Conservation (phyloP, 2,888 invertebrate species). For the Sarcophaga carnaria region DNA sequence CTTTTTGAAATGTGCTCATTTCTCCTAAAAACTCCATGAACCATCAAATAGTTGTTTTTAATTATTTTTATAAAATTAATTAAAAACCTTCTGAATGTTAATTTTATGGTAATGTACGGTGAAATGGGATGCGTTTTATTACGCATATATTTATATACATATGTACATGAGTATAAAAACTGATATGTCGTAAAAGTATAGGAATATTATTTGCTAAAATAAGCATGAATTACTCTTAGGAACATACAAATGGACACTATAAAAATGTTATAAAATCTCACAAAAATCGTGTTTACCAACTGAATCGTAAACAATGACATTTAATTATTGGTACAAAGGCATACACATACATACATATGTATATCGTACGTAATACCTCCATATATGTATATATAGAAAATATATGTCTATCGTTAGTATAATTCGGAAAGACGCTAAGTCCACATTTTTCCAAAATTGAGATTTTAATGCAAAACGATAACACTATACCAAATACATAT, state of each 20-base stretch:
- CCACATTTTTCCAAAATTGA: too few relatives aligned
- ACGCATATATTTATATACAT: neutral
- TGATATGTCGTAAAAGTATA: too few relatives aligned
- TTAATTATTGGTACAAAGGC: too few relatives aligned
- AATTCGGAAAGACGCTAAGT: too few relatives aligned
- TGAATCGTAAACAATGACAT: too few relatives aligned
- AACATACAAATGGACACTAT: constrained; percentile 62
- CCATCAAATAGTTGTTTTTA: neutral
- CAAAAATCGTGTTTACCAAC: neutral
- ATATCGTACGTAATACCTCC: neutral
- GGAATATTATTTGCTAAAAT: constrained; percentile 32
- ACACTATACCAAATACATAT: too few relatives aligned
- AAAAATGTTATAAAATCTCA: constrained; percentile 63
- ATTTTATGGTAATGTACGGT: too few relatives aligned
- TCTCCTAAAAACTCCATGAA: too few relatives aligned
- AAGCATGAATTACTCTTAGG: constrained; percentile 53
- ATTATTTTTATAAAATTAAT: neutral
- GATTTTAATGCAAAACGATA: too few relatives aligned
- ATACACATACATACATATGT: neutral
- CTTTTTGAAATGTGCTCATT: too few relatives aligned
- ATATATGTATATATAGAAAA: neutral
- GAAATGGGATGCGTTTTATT: too few relatives aligned
- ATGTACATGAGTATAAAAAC: neutral
- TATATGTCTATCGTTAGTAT: too few relatives aligned
- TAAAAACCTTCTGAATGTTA: neutral